Evolutionary conservation across 2,797 vertebrate genomes (phyloP).

Genomic region (Thaleichthys pacificus): DNA sequence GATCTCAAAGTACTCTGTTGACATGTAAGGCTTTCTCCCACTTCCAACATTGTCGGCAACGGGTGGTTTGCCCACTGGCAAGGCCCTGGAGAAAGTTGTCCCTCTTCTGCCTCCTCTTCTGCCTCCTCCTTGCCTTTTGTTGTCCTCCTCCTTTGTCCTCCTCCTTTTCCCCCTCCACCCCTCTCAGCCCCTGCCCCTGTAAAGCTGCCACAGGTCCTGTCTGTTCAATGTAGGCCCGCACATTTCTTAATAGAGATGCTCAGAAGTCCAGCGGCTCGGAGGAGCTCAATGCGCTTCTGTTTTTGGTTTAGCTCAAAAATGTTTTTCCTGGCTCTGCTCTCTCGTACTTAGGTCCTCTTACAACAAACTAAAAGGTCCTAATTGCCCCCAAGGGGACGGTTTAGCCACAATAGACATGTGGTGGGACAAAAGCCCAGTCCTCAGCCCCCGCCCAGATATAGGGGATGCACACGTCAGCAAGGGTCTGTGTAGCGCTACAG

Average conservation of each 20-base stretch:
- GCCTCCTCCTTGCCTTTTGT: slow-evolving; percentile 31
- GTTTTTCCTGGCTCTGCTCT: slow-evolving; percentile 91
- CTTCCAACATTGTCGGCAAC: slow-evolving; percentile 69
- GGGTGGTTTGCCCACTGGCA: slow-evolving; percentile 68
- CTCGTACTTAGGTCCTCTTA: slow-evolving; percentile 93
- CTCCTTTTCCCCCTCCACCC: slow-evolving; percentile 32
- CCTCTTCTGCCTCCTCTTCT: slow-evolving; percentile 23
- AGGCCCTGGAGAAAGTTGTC: slow-evolving; percentile 51
- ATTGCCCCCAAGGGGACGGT: slow-evolving; percentile 90
- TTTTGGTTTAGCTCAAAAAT: slow-evolving; percentile 92
- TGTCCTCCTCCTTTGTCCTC: background rate
- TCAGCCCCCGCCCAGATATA: slow-evolving; percentile 79
- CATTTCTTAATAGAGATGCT: slow-evolving; percentile 87
- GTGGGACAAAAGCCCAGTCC: slow-evolving; percentile 91
- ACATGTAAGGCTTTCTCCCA: slow-evolving; percentile 50
- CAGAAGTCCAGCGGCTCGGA: slow-evolving; percentile 70
- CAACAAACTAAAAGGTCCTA: slow-evolving; percentile 95
- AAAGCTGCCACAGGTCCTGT: slow-evolving; percentile 82
- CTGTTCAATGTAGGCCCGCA: slow-evolving; percentile 78
- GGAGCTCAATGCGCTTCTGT: slow-evolving; percentile 91
- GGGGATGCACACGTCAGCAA: slow-evolving; percentile 82
- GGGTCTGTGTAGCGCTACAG: slow-evolving; percentile 72
- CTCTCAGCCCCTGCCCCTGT: slow-evolving; percentile 66
- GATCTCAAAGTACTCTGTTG: slow-evolving; percentile 56
- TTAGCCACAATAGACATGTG: slow-evolving; percentile 91